Evolutionary conservation across 2,888 invertebrate species (phyloP), one percentile per base, ranked within the genome.

Genomic region (Invenusta paracnida): DNA sequence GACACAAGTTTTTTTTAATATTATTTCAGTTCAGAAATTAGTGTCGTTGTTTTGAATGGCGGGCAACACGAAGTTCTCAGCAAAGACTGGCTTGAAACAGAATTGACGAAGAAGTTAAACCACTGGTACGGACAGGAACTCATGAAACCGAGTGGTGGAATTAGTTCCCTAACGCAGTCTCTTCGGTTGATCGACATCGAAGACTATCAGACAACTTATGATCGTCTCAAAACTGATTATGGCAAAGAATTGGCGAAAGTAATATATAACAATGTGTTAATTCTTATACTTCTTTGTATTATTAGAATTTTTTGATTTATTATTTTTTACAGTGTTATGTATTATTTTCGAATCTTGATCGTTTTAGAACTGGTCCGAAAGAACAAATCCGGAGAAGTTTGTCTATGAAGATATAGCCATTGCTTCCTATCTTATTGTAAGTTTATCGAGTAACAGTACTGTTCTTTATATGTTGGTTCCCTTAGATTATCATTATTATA

Each of bases 341-440:
- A n/a, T n/a, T n/a, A n/a, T n/a, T n/a, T n/a, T n/a, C n/a, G n/a
- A n/a, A n/a, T n/a, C n/a, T n/a, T n/a, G n/a, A n/a, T n/a, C n/a
- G n/a, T n/a, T n/a, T n/a, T 29, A 85, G 84, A 85, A 23, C n/a
- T 98, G 98, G 98, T 94, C 95, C 1, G 96, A 97, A 92, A 94
- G 94, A 87, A 98, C 98, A 1, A 96, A 98, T 92, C 96, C 98
- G 23, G 92, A 94, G 82, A 99, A 98, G 91, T 97, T 95, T 93
- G 95, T 99, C 0, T 96, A 95, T 92, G 98, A 99, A 93, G 98
- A 99, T 91, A 93, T 99, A 87, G 96, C 96, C 0, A 98, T 98
- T 87, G 91, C 91, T 67, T 88, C 91, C 0, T 91, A 91, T 87
- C 87, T 91, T 2, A 73, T 89, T 13, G 86, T 85, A 67, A 67